phyloP scores from a whole-genome alignment of 2,888 invertebrate species.

The Amaurobius ferox region DNA sequence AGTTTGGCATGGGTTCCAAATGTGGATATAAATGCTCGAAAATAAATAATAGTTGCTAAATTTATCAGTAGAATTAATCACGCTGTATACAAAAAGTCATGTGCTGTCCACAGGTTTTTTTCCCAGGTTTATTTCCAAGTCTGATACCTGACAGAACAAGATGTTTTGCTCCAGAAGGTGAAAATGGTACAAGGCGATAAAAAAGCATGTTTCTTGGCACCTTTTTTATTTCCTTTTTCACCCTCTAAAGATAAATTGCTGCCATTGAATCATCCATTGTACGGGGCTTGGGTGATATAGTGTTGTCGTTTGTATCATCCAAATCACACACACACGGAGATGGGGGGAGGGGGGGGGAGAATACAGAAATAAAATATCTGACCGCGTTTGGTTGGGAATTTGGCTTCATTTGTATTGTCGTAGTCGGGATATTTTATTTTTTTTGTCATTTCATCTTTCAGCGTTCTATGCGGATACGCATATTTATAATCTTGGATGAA shows the following conservation, averaged over 20 bases:
- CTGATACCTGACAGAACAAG: neutral
- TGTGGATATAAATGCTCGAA: too few species aligned
- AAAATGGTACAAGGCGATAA: slow-evolving; percentile 3
- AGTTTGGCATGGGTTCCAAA: too few species aligned
- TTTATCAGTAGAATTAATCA: too few species aligned
- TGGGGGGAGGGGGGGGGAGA: too few species aligned
- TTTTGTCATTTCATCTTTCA: neutral
- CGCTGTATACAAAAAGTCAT: too few species aligned
- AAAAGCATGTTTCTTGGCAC: slow-evolving; percentile 44
- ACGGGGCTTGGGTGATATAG: slow-evolving; percentile 39
- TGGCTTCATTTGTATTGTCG: neutral
- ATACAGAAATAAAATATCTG: neutral
- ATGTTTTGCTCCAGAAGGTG: neutral
- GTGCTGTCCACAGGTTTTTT: too few species aligned
- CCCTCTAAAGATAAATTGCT: slow-evolving; percentile 40
- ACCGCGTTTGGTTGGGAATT: neutral
- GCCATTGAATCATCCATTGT: slow-evolving; percentile 36
- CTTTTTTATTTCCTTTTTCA: slow-evolving; percentile 27
- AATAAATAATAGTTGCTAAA: too few species aligned
- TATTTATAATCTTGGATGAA: neutral
- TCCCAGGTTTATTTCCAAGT: neutral
- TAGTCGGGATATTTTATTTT: neutral
- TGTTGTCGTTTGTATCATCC: slow-evolving; percentile 36
- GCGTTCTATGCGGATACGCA: neutral
- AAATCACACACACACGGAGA: neutral